Evolutionary conservation across 2,113 vertebrate genomes (phyloP).

Genomic region (Athene cunicularia): DNA sequence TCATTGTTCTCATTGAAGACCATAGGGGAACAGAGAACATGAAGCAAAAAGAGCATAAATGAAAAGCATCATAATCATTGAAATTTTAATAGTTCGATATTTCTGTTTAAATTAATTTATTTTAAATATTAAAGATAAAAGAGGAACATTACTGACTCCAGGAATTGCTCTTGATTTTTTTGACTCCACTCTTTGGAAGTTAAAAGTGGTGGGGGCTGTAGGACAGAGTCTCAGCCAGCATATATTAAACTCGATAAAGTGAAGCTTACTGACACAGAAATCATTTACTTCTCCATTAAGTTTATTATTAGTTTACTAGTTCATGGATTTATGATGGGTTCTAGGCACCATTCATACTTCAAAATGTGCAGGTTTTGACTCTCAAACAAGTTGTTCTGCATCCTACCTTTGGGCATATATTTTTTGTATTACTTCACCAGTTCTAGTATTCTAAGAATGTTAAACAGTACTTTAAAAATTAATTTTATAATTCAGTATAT

Average conservation of each 20-base stretch:
- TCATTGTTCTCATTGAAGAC: not conserved
- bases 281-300: not conserved
- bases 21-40: not conserved
- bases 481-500: not conserved
- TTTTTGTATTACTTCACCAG: not conserved
- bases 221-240: not conserved
- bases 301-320: not conserved
- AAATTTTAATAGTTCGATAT: not conserved
- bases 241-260: not conserved
- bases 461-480: not conserved
- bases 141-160: not conserved
- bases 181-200: not conserved
- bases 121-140: not conserved
- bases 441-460: not conserved
- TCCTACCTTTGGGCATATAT: not conserved
- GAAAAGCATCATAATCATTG: not conserved
- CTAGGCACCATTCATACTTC: not conserved
- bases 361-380: not conserved
- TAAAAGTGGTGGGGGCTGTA: rapidly evolving
- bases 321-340: not conserved
- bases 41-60: not conserved
- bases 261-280: not conserved
- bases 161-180: not conserved
- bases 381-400: not conserved
- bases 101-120: not conserved